These are phyloP conservation scores for Drosophila nr. perissopoda DNA, from an alignment of 2,888 invertebrate genomes.

Conservation along the genomic window DNA sequence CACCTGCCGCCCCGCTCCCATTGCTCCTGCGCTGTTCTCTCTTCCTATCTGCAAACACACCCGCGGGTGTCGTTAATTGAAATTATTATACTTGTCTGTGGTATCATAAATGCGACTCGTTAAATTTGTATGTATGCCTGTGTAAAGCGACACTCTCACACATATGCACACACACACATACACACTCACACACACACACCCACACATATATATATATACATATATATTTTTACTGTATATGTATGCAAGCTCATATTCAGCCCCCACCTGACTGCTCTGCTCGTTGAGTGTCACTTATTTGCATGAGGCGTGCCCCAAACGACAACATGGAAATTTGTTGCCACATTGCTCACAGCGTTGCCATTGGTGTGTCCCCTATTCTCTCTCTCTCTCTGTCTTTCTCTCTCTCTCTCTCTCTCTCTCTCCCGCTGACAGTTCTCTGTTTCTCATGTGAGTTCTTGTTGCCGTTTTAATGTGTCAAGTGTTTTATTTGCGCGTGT, in stretches of 20 bases:
- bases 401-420: neutral
- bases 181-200: neutral
- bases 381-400: neutral
- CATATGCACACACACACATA: conserved; percentile 22
- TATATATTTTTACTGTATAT: neutral
- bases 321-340: conserved; percentile 77
- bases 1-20: neutral
- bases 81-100: conserved; percentile 80
- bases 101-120: conserved; percentile 80
- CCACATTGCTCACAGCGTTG: conserved; percentile 68
- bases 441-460: conserved; percentile 57
- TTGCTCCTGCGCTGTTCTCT: neutral
- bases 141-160: conserved; percentile 60
- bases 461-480: conserved; percentile 77
- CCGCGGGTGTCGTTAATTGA: conserved; percentile 79
- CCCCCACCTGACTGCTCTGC: conserved; percentile 35
- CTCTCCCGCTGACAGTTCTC: neutral
- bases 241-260: conserved; percentile 47
- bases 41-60: conserved; percentile 61
- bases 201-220: neutral
- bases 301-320: conserved; percentile 64
- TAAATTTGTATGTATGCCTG: conserved; percentile 75
- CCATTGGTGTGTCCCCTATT: conserved; percentile 28
- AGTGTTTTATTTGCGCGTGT: conserved; percentile 80
- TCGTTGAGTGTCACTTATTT: conserved; percentile 71